These are phyloP conservation scores for Ctenopoma multispine DNA, from an alignment of 2,797 vertebrate genomes.

Conservation along the genomic window DNA sequence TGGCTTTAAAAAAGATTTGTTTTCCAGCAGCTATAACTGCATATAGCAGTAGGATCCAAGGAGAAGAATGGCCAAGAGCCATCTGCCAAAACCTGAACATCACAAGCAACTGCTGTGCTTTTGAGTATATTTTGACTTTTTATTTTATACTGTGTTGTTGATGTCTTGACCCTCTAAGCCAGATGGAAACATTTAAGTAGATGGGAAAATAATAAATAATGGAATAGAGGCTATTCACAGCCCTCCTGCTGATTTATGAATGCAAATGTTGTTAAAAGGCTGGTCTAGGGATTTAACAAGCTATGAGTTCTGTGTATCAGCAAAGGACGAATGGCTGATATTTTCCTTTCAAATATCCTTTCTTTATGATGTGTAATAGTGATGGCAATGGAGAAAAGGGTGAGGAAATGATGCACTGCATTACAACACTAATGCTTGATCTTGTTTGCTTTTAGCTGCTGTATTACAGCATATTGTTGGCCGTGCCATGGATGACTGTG, in stretches of 20 bases:
- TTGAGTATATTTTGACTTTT: constrained; percentile 42
- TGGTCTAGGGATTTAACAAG: constrained; percentile 52
- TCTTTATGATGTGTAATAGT: constrained; percentile 48
- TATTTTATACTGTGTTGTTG: constrained; percentile 28
- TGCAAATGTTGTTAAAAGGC: constrained; percentile 47
- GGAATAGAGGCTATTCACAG: constrained; percentile 37
- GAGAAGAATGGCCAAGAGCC: constrained; percentile 40
- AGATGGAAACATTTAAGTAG: constrained; percentile 54
- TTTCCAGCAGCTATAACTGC: constrained; percentile 44
- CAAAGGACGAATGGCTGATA: constrained; percentile 54
- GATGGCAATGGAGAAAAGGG: constrained; percentile 38
- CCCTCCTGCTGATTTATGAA: constrained; percentile 70
- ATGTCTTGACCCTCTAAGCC: constrained; percentile 54
- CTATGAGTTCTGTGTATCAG: constrained; percentile 34
- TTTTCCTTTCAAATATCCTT: constrained; percentile 38
- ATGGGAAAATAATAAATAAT: constrained; percentile 52
- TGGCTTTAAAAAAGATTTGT: constrained; percentile 31
- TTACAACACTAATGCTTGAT: constrained; percentile 33
- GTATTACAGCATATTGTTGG: constrained; percentile 41
- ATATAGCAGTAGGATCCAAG: constrained; percentile 26
- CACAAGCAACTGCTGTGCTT: constrained; percentile 41
- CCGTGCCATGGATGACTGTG: constrained; percentile 40
- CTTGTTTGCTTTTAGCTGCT: constrained; percentile 44
- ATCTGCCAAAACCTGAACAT: constrained; percentile 52
- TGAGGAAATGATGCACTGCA: constrained; percentile 45